phyloP scores from a whole-genome alignment of 2,888 invertebrate genomes.

The Drosophila hamatofila region DNA sequence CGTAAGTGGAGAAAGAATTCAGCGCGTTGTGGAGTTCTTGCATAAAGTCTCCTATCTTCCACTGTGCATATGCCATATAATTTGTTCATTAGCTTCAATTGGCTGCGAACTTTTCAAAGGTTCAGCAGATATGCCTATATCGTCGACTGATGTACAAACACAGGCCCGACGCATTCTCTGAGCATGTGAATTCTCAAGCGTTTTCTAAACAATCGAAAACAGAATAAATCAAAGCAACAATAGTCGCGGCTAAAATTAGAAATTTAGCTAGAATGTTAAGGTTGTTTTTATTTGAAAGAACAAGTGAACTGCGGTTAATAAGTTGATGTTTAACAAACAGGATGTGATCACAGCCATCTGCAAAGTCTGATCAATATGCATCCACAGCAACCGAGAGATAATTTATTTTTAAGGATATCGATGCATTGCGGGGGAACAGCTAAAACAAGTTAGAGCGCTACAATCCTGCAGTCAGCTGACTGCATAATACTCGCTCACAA shows the following conservation, averaged over 20 bases:
- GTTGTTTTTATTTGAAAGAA: neutral
- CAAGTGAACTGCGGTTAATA: neutral
- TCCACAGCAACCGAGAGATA: conserved; percentile 15
- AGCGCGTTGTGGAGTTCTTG: conserved; percentile 85
- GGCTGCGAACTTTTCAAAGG: conserved; percentile 43
- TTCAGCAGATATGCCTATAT: conserved; percentile 9
- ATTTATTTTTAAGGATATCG: conserved; percentile 53
- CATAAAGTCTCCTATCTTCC: conserved; percentile 15
- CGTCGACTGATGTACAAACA: neutral
- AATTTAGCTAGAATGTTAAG: conserved; percentile 11
- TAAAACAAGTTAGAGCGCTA: conserved; percentile 36
- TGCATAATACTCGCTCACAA: neutral
- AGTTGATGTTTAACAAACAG: neutral
- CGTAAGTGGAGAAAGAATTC: conserved; percentile 86
- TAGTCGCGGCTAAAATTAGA: conserved; percentile 50
- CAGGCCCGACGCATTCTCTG: neutral
- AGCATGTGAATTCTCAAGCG: conserved; percentile 12
- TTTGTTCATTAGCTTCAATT: conserved; percentile 76
- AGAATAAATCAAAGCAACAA: conserved; percentile 37
- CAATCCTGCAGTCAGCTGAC: neutral
- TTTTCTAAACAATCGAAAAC: conserved; percentile 31
- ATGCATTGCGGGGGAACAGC: conserved; percentile 20
- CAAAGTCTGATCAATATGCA: conserved; percentile 11
- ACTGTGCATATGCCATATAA: conserved; percentile 40
- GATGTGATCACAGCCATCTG: conserved; percentile 9